Evolutionary conservation across 2,888 invertebrate genomes (phyloP), one percentile per base, ranked within the genome.

Genomic region (Stictocephala bisonia): DNA sequence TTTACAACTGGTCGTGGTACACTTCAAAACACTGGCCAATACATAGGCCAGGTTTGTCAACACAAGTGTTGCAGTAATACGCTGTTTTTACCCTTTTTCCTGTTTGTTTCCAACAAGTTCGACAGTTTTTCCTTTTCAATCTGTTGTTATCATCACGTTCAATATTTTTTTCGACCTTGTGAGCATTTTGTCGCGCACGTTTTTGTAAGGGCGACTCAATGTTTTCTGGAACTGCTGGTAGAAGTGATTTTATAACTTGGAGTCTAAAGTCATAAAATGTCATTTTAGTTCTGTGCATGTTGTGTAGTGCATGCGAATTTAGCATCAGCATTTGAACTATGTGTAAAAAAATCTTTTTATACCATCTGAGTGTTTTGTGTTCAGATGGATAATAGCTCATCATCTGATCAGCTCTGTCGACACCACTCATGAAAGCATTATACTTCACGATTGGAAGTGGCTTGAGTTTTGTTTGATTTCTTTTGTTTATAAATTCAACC

Each of bases 391-490:
- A 67, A 48, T 44, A 67, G n/a, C n/a, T 9, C 67, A 48, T n/a
- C 40, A 67, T 44, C 26, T 67, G 67, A 27, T 67, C 67, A 11
- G 22, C 6, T 3, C 67, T 44, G 18, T 67, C 67, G 18, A 67
- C 68, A 1, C 68, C 68, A 18, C 50, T 67, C 67, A 67, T 67
- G 27, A 40, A 22, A 6, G 48, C 67, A 27, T 67, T 67, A 18
- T 67, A 67, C 15, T 58, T 4, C 4, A 58, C 18, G 9, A 67
- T 67, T 44, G 67, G 67, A 7, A 67, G 48, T 11, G 67, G 67
- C 13, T 44, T 64, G 2, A 3, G 2, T 1, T 2, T 4, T 1
- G 2, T 24, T n/a, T 6, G 1, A 4, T 26, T 26, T 7, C 26
- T 3, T 24, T 26, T 53, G 53, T 53, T 53, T 11, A 4, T 53